Conservation (phyloP, 2,888 invertebrate genomes). For the Meandrusa payeni region DNA sequence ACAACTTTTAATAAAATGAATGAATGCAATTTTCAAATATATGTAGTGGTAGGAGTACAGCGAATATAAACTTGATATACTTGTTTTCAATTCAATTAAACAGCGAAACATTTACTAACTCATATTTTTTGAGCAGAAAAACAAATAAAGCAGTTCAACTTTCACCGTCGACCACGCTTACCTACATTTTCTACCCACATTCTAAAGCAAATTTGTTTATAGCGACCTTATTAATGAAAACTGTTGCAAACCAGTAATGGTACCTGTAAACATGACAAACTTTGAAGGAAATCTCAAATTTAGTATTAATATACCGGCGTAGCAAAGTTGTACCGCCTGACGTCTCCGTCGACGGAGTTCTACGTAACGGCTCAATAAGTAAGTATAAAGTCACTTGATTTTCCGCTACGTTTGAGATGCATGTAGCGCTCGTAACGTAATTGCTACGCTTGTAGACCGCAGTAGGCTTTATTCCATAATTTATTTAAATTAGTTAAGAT, state of each 20-base stretch:
- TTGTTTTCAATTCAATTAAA: too few relatives aligned
- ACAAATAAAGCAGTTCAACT: background rate
- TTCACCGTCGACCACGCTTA: slow-evolving; percentile 1
- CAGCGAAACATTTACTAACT: too few relatives aligned
- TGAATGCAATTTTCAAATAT: too few relatives aligned
- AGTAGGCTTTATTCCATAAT: slow-evolving; percentile 1
- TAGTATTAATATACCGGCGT: slow-evolving; percentile 22
- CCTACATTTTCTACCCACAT: slow-evolving; percentile 11
- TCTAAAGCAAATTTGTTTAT: slow-evolving; percentile 7
- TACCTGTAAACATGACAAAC: slow-evolving; percentile 21
- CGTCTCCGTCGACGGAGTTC: slow-evolving; percentile 22
- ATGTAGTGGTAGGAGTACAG: too few relatives aligned
- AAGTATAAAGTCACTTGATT: slow-evolving; percentile 25
- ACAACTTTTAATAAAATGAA: too few relatives aligned
- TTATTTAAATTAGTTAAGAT: slow-evolving; percentile 9
- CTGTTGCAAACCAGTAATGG: slow-evolving; percentile 13
- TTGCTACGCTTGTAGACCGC: slow-evolving; percentile 19
- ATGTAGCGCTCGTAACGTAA: slow-evolving; percentile 23
- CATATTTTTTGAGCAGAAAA: background rate
- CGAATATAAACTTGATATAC: too few relatives aligned
- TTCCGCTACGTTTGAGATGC: slow-evolving; percentile 24
- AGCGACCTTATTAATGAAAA: slow-evolving; percentile 22
- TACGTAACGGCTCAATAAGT: slow-evolving; percentile 23
- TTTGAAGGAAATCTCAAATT: slow-evolving; percentile 25
- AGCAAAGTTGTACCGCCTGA: slow-evolving; percentile 22